These are phyloP conservation scores for Allolobophora icterica DNA, from an alignment of 2,888 invertebrate species.

Conservation along the genomic window DNA sequence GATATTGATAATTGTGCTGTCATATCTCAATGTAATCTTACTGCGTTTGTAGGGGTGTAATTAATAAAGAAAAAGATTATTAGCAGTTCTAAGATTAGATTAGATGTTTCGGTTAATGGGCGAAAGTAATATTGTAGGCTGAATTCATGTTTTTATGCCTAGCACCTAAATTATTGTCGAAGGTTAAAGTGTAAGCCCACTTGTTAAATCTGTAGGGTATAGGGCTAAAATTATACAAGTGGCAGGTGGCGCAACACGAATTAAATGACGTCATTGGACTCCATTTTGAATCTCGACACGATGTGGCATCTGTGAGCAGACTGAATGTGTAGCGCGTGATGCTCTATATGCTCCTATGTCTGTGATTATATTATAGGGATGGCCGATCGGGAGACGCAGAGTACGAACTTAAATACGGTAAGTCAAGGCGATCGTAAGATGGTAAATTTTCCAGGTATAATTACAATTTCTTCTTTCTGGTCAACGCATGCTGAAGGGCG, in stretches of 20 bases:
- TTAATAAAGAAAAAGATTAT: too few relatives aligned
- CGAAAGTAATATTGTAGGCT: too few relatives aligned
- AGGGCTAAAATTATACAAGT: background rate
- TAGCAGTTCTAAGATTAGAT: too few relatives aligned
- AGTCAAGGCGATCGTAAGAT: background rate
- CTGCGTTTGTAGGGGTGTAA: too few relatives aligned
- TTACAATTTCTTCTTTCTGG: background rate
- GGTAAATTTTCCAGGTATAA: background rate
- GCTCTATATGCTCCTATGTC: background rate
- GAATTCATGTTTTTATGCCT: too few relatives aligned
- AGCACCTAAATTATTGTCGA: background rate
- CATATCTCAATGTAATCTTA: too few relatives aligned
- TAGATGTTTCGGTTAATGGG: too few relatives aligned
- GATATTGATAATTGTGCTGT: too few relatives aligned
- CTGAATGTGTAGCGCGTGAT: background rate
- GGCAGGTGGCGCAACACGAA: background rate
- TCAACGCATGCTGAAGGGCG: background rate
- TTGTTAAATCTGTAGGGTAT: background rate
- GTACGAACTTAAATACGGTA: background rate
- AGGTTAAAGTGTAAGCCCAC: background rate
- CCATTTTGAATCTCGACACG: background rate
- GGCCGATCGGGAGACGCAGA: background rate
- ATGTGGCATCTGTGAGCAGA: background rate
- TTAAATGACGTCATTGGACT: background rate
- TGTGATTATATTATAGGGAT: slow-evolving; percentile 17